Evolutionary conservation across 2,797 vertebrate genomes (phyloP).

Genomic region (Simalia tracyae): DNA sequence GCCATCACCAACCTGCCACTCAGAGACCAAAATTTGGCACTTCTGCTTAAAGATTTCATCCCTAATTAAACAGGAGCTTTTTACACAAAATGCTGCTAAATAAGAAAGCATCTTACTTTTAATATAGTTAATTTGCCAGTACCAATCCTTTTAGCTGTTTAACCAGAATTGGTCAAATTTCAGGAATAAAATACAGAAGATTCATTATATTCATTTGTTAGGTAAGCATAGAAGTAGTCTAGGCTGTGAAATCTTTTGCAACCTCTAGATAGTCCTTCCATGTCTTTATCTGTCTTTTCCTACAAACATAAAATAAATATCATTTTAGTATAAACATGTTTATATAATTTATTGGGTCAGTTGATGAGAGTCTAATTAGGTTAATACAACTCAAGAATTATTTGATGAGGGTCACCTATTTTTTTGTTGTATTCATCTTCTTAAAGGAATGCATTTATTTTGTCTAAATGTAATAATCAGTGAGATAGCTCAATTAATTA

Average conservation of each 20-base stretch:
- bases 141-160: conserved; percentile 6
- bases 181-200: conserved; percentile 30
- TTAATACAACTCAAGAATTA: conserved; percentile 17
- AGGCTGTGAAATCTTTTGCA: conserved; percentile 1
- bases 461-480: not conserved
- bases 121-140: conserved; percentile 25
- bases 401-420: not conserved
- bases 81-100: conserved; percentile 27
- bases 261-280: not conserved
- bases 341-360: not conserved
- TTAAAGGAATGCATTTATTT: conserved; percentile 3
- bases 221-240: conserved; percentile 35
- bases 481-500: not conserved
- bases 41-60: conserved; percentile 33
- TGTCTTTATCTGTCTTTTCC: not conserved
- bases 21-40: not conserved
- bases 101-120: not conserved
- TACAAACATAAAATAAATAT: not conserved
- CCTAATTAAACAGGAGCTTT: conserved; percentile 41
- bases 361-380: conserved; percentile 36
- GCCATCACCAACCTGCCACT: not conserved
- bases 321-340: conserved; percentile 8
- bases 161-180: conserved; percentile 23
- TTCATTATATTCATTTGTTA: conserved; percentile 21
- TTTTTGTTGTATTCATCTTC: conserved; percentile 14